Conservation (phyloP, 1,140 invertebrate species). For the Holcopasites calliopsidis region DNA sequence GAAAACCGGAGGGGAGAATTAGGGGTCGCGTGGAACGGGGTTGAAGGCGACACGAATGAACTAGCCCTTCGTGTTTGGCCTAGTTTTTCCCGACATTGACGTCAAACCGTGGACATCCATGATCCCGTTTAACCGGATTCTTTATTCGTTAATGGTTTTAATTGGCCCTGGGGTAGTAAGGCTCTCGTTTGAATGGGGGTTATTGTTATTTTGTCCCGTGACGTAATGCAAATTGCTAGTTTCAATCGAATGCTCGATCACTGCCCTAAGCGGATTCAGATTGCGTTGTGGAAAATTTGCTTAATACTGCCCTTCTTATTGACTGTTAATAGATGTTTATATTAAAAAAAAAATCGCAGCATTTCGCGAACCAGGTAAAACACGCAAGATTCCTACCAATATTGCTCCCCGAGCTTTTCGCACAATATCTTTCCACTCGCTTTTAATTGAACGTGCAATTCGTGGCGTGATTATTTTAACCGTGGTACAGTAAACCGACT, state of each 20-base stretch:
- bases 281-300: too few species aligned
- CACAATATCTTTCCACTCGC: background rate
- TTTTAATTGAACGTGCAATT: background rate
- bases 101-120: slow-evolving; percentile 27
- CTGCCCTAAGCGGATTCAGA: too few species aligned
- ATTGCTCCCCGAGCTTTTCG: background rate
- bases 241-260: too few species aligned
- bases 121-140: slow-evolving; percentile 8
- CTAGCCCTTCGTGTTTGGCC: slow-evolving; percentile 42
- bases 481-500: background rate
- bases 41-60: background rate
- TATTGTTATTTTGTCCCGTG: too few species aligned
- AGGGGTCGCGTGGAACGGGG: slow-evolving; percentile 31
- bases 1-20: too few species aligned
- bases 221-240: too few species aligned
- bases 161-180: background rate
- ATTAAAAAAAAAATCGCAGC: too few species aligned
- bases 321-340: too few species aligned
- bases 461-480: background rate
- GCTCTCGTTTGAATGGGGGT: too few species aligned
- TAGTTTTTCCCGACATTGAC: slow-evolving; percentile 40
- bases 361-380: too few species aligned
- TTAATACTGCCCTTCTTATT: too few species aligned
- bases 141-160: slow-evolving; percentile 1
- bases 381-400: too few species aligned